A percentile compares a stretch with the other conserved stretches of the same genome.
Evolutionary conservation across 2,797 vertebrate genomes (phyloP).

Genomic region (Onychomys leucogaster): DNA sequence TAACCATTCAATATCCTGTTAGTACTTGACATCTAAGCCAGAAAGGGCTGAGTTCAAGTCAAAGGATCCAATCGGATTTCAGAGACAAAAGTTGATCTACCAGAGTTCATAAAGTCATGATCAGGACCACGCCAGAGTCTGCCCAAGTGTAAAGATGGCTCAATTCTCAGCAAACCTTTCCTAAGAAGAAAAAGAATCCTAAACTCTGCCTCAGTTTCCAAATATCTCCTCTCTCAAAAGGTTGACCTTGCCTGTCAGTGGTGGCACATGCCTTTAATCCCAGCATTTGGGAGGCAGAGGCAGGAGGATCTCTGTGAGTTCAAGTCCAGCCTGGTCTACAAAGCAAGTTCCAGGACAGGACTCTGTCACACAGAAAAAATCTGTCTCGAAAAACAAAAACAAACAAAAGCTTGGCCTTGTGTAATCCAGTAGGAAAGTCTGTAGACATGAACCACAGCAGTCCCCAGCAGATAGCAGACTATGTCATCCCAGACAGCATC

Average conservation of each 20-base stretch:
- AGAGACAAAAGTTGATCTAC: not conserved
- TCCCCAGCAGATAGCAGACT: not conserved
- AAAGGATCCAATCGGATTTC: constrained; percentile 42
- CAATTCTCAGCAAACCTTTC: not conserved
- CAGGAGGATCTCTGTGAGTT: not conserved
- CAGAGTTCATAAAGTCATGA: not conserved
- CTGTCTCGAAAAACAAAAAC: not conserved
- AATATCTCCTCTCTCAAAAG: not conserved
- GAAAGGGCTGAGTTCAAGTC: not conserved
- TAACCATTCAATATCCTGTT: not conserved
- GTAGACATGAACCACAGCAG: not conserved
- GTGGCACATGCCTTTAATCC: not conserved
- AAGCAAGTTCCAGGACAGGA: not conserved
- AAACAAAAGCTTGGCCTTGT: not conserved
- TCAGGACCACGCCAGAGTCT: not conserved
- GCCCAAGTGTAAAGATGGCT: not conserved
- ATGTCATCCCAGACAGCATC: not conserved
- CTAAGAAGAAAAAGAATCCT: not conserved
- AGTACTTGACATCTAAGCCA: not conserved
- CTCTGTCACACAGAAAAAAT: not conserved
- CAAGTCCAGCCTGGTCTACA: not conserved
- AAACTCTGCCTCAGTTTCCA: not conserved
- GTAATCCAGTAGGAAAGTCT: not conserved
- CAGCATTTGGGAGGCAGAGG: not conserved
- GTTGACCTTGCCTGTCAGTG: not conserved